Evolutionary conservation across 2,113 vertebrate species (phyloP).

Genomic region (Monopterus albus): DNA sequence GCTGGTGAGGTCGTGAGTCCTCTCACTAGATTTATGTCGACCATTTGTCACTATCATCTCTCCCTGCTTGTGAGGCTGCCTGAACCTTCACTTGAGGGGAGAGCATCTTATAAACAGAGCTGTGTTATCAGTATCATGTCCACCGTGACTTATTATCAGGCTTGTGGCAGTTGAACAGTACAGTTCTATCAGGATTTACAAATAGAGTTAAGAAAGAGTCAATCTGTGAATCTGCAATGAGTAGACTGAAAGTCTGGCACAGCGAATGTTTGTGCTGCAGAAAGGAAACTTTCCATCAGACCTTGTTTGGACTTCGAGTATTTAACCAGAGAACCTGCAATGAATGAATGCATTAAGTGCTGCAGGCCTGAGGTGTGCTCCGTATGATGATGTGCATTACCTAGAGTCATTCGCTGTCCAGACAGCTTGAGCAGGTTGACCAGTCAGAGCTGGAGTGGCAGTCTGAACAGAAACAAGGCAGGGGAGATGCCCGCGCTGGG

Average conservation of each 20-base stretch:
- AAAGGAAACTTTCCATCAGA: slow-evolving; percentile 74
- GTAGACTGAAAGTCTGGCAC: slow-evolving; percentile 73
- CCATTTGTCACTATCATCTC: no score
- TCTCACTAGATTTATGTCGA: slow-evolving; percentile 51
- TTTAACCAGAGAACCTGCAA: slow-evolving; percentile 61
- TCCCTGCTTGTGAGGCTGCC: not conserved
- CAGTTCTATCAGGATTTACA: slow-evolving; percentile 42
- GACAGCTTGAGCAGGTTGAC: slow-evolving; percentile 45
- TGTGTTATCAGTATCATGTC: slow-evolving; percentile 51
- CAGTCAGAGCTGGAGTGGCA: slow-evolving; percentile 58
- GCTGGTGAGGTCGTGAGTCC: slow-evolving; percentile 8
- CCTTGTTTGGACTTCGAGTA: slow-evolving; percentile 51
- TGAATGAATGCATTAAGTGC: slow-evolving; percentile 67
- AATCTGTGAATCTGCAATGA: no score
- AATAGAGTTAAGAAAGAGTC: slow-evolving; percentile 49
- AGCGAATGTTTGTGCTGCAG: slow-evolving; percentile 75
- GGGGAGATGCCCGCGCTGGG: slow-evolving; percentile 59
- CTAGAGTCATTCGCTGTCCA: slow-evolving; percentile 52
- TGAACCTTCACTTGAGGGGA: slow-evolving; percentile 29
- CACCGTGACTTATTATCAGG: slow-evolving; percentile 53
- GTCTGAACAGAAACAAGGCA: slow-evolving; percentile 46
- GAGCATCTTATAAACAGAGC: slow-evolving; percentile 19
- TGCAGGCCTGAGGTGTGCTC: slow-evolving; percentile 53
- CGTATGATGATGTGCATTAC: slow-evolving; percentile 56
- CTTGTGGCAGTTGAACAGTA: slow-evolving; percentile 51